Evolutionary conservation across 2,113 vertebrate genomes (phyloP), one percentile per base, ranked within the genome.

Genomic region (Xenopus laevis): DNA sequence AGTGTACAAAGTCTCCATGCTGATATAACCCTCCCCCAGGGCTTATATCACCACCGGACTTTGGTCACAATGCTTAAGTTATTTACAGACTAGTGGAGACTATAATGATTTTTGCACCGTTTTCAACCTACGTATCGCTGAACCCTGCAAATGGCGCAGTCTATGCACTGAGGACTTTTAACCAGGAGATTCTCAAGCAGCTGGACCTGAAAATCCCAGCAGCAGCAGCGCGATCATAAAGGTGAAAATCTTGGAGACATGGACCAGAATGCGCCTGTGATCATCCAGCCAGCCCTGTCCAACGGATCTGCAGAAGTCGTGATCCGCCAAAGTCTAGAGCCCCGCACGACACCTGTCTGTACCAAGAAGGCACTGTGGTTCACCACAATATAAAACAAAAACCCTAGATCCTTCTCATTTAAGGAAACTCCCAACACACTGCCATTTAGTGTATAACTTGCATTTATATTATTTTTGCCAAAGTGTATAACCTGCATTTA

Each of bases 131-230:
- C 0, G 95, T 97, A 58, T 97, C 96, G 0, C 90, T 98, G 9
- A 95, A 98, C 68, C 95, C 96, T 0, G 91, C 94, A 7, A 96
- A 94, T 0, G 97, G 93, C 11, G 93, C 94, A 5, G 87, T 98
- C 65, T 98, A 98, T 27, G 95, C 97, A 0, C 88, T 97, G 17
- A 91, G 96, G 68, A 95, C 94, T 10, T 97, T 98, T 71, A 96
- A 98, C 83, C 94, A 95, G 0, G 97, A 98, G 81, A 88, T 93
- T 9, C 92, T 96, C 80, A 92, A 89, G 77, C 91, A 94, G 77
- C 57, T 98, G 16, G 94, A 97, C 72, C 82, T 98, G 40, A 89
- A 92, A 66, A 82, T 98, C 68, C 94, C 93, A 70, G 96, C 95
- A 92, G 86, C 94, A 93, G 91, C 85, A 95, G 86, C 44, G 88